phyloP scores from a whole-genome alignment of 2,113 vertebrate genomes.

The Rhadina sibilatrix region DNA sequence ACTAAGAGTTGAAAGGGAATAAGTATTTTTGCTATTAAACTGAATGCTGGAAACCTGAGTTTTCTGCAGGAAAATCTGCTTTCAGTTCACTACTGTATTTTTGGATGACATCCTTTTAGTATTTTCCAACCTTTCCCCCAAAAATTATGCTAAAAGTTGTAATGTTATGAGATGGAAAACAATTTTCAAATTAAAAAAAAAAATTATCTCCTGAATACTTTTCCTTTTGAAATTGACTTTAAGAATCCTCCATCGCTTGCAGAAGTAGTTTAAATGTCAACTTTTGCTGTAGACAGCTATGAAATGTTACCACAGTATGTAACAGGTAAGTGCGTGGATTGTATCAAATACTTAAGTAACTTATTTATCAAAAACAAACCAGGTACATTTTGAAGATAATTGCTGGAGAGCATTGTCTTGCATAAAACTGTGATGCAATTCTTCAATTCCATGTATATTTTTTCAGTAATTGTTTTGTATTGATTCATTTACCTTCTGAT shows the following conservation, averaged over 20 bases:
- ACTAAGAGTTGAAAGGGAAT: slow-evolving; percentile 48
- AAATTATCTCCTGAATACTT: neutral
- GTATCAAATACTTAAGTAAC: neutral
- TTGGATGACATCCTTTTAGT: neutral
- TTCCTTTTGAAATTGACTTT: neutral
- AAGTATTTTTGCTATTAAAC: slow-evolving; percentile 35
- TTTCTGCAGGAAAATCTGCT: slow-evolving; percentile 26
- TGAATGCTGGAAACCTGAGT: slow-evolving; percentile 3
- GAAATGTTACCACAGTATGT: neutral
- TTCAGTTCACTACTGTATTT: slow-evolving; percentile 33
- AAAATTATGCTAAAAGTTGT: neutral
- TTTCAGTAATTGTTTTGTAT: neutral
- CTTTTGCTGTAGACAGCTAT: neutral
- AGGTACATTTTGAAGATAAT: neutral
- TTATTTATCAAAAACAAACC: neutral
- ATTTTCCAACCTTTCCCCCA: neutral
- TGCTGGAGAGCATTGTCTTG: neutral
- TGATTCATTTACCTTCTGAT: neutral
- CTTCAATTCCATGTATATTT: neutral
- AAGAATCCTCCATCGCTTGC: neutral
- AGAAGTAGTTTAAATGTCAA: neutral
- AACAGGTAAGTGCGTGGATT: neutral
- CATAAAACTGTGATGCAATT: neutral
- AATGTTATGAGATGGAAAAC: neutral
- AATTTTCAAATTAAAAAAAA: neutral